Evolutionary conservation across 1,140 invertebrate species (phyloP).

Genomic region (Microplitis demolitor): DNA sequence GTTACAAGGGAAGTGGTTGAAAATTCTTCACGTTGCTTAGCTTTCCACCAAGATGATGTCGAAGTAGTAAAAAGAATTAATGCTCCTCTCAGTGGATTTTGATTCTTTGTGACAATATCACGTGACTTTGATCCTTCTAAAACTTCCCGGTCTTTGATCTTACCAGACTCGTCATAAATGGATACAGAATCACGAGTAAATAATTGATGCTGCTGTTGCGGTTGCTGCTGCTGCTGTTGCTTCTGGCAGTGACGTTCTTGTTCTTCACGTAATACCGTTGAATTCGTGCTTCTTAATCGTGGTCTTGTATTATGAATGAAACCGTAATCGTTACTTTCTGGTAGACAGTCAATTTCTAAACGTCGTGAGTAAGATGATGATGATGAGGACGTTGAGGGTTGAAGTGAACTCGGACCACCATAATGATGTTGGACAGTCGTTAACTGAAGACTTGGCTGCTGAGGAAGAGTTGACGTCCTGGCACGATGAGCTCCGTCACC

Average conservation of each 20-base stretch:
- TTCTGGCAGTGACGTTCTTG: conserved; percentile 37
- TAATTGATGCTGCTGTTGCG: conserved; percentile 35
- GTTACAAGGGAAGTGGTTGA: conserved; percentile 21
- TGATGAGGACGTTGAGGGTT: conserved; percentile 31
- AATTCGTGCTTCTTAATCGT: conserved; percentile 56
- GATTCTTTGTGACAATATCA: conserved; percentile 37
- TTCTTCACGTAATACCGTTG: conserved; percentile 41
- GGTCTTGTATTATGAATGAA: conserved; percentile 57
- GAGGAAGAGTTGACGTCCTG: conserved; percentile 60
- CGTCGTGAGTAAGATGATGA: background rate
- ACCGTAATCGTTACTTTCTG: conserved; percentile 52
- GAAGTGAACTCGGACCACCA: conserved; percentile 48
- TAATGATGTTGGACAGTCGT: conserved; percentile 38
- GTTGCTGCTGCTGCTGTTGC: conserved; percentile 19
- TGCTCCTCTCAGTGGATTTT: conserved; percentile 51
- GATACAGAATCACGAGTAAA: conserved; percentile 9
- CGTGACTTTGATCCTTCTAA: conserved; percentile 37
- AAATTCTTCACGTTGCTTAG: conserved; percentile 52
- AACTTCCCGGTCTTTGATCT: conserved; percentile 36
- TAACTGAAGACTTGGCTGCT: conserved; percentile 46
- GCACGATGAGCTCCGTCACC: conserved; percentile 52
- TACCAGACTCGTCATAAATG: conserved; percentile 19
- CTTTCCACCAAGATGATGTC: conserved; percentile 59
- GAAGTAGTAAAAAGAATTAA: conserved; percentile 54
- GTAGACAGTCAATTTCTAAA: conserved; percentile 20